Evolutionary conservation across 2,113 vertebrate species (phyloP).

Genomic region (Castor canadensis): DNA sequence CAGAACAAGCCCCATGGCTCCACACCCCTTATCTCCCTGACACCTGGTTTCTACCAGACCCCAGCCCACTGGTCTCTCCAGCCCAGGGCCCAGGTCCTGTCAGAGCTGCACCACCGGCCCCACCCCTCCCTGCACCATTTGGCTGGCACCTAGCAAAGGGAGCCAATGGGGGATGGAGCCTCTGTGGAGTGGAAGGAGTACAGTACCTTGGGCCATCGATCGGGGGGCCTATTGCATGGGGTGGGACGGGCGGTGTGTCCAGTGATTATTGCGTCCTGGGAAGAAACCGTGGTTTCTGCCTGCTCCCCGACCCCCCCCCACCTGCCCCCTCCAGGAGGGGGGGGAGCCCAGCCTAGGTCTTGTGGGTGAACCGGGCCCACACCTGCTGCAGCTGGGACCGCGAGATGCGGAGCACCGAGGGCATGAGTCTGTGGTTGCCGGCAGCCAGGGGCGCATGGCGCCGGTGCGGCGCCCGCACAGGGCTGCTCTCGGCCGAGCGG

Average conservation of each 20-base stretch:
- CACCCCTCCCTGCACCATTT: constrained; percentile 50
- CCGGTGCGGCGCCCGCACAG: constrained; percentile 92
- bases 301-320: constrained; percentile 77
- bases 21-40: neutral
- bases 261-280: constrained; percentile 88
- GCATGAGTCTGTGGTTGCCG: constrained; percentile 95
- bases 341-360: constrained; percentile 90
- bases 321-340: constrained; percentile 76
- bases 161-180: neutral
- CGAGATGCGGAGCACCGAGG: constrained; percentile 94
- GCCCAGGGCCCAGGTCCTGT: neutral
- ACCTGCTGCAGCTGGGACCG: constrained; percentile 97
- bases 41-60: neutral
- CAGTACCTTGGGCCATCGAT: constrained; percentile 85
- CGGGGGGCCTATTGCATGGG: constrained; percentile 73
- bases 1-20: neutral
- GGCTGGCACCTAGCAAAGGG: constrained; percentile 49
- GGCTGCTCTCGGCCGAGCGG: constrained; percentile 99
- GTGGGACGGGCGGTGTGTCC: constrained; percentile 71
- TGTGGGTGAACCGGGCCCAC: constrained; percentile 97
- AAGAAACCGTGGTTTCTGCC: constrained; percentile 76
- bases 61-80: neutral
- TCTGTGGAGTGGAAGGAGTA: constrained; percentile 73
- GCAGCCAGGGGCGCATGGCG: constrained; percentile 87
- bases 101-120: neutral